Evolutionary conservation across 1,140 invertebrate genomes (phyloP).

Genomic region (Pogonognathellus flavescens): DNA sequence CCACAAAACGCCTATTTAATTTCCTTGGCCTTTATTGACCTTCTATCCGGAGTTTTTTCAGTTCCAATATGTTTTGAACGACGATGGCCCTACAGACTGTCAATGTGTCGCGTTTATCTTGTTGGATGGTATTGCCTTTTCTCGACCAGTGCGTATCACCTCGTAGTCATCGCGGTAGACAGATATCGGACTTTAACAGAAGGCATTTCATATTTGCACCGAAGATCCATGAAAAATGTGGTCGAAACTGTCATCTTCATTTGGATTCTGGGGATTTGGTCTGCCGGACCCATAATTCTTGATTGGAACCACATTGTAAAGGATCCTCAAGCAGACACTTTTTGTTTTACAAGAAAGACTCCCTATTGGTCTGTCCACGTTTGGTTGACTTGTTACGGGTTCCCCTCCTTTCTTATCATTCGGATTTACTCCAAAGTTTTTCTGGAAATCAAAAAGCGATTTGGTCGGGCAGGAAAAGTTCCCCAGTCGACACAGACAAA

Average conservation of each 20-base stretch:
- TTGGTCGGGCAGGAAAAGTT: too few relatives aligned
- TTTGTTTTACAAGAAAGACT: too few relatives aligned
- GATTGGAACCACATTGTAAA: too few relatives aligned
- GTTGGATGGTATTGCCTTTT: not conserved
- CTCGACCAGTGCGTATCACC: not conserved
- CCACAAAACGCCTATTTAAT: not conserved
- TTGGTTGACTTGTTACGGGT: too few relatives aligned
- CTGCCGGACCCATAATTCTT: not conserved
- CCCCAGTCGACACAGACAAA: too few relatives aligned
- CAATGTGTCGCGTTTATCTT: not conserved
- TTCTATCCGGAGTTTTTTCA: not conserved
- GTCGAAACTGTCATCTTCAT: not conserved
- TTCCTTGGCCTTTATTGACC: not conserved
- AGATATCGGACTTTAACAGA: not conserved
- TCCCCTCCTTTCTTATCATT: too few relatives aligned
- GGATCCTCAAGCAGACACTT: too few relatives aligned
- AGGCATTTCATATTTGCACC: not conserved
- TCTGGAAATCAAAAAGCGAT: too few relatives aligned
- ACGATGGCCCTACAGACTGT: not conserved
- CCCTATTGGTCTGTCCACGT: too few relatives aligned
- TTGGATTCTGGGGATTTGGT: slow-evolving; percentile 1
- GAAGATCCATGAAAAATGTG: not conserved
- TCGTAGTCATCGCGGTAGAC: not conserved
- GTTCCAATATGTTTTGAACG: not conserved
- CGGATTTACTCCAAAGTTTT: too few relatives aligned